phyloP scores from a whole-genome alignment of 2,888 invertebrate genomes.

The Drosophila ezoana region DNA sequence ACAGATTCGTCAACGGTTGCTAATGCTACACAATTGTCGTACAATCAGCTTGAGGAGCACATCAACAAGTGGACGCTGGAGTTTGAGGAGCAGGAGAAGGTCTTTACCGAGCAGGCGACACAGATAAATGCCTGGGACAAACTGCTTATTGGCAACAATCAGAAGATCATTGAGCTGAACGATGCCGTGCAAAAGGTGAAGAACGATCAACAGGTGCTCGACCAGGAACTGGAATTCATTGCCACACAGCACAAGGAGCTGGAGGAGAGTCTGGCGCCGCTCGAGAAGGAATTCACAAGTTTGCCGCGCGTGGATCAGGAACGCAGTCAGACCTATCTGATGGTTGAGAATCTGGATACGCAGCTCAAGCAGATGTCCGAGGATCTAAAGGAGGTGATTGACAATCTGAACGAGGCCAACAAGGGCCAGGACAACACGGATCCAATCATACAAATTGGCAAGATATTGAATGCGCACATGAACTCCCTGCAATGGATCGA shows the following conservation, averaged over 20 bases:
- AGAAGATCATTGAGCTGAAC: slow-evolving; percentile 95
- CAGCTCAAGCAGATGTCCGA: slow-evolving; percentile 97
- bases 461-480: slow-evolving; percentile 98
- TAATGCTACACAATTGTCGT: slow-evolving; percentile 88
- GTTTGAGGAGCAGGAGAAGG: slow-evolving; percentile 95
- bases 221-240: slow-evolving; percentile 97
- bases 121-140: slow-evolving; percentile 98
- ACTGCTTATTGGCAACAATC: slow-evolving; percentile 94
- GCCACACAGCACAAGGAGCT: slow-evolving; percentile 96
- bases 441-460: slow-evolving; percentile 96
- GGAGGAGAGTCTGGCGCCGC: slow-evolving; percentile 92
- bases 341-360: slow-evolving; percentile 95
- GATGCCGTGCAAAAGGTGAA: slow-evolving; percentile 95
- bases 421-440: slow-evolving; percentile 93
- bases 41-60: slow-evolving; percentile 94
- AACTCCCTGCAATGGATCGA: slow-evolving; percentile 98
- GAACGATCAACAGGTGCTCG: slow-evolving; percentile 94
- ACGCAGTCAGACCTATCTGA: slow-evolving; percentile 94
- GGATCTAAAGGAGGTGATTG: slow-evolving; percentile 97
- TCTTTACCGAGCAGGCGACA: slow-evolving; percentile 96
- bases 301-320: slow-evolving; percentile 92
- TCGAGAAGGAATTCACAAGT: slow-evolving; percentile 92
- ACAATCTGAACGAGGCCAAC: slow-evolving; percentile 95
- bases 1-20: slow-evolving; percentile 83
- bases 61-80: slow-evolving; percentile 98